Evolutionary conservation across 2,113 vertebrate species (phyloP).

Genomic region (Mormyrus lacerda): DNA sequence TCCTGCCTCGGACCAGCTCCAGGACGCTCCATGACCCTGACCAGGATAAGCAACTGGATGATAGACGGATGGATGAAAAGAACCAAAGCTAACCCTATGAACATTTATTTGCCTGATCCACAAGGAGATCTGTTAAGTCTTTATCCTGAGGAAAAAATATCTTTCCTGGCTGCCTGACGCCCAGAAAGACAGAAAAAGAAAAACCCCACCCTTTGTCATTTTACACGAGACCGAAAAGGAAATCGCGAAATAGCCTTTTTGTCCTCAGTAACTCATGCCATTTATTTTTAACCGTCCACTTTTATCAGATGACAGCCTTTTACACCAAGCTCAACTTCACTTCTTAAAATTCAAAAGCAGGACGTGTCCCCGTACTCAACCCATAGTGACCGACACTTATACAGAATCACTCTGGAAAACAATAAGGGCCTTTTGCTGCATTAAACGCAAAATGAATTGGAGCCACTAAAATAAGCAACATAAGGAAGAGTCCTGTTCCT

Average conservation of each 20-base stretch:
- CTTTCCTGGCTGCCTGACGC: background rate
- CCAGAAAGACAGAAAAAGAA: background rate
- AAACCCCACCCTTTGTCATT: background rate
- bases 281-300: constrained; percentile 5
- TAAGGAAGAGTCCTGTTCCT: background rate
- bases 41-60: background rate
- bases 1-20: background rate
- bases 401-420: background rate
- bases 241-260: background rate
- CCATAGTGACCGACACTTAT: background rate
- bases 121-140: background rate
- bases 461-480: background rate
- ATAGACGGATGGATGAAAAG: background rate
- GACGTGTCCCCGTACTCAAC: background rate
- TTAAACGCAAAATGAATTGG: background rate
- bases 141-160: background rate
- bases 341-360: background rate
- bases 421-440: background rate
- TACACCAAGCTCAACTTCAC: background rate
- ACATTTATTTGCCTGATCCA: background rate
- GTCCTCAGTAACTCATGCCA: background rate
- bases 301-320: background rate
- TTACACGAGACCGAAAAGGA: background rate
- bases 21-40: background rate
- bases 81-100: background rate